Base-by-base conservation (phyloP, 2,888 invertebrate genomes). In the Leptinotarsa rubiginosa region DNA sequence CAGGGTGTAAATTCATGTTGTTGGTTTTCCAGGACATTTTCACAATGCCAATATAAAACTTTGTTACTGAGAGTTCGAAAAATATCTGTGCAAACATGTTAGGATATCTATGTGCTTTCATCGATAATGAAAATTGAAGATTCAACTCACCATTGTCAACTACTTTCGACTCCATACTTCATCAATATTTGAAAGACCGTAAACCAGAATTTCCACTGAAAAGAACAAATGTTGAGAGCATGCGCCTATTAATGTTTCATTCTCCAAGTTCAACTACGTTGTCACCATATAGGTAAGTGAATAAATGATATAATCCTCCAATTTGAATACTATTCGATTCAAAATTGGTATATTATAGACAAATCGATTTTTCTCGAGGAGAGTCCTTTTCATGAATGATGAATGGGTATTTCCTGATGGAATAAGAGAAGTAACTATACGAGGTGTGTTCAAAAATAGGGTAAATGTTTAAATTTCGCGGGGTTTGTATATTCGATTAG, bases 231-330 rank as follows among this genome's bases (percentile, higher is more conserved):
- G 13, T 49, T 41, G 31, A 50, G 52, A 50, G 65, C 70, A 69
- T 56, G 64, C 70, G 65, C 52, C 25, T 15, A 47, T 66, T 22
- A 66, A 71, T 31, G 47, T 20, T 65, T 54, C 18, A 70, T 54
- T 7, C 1, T n/a, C 15, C 22, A 47, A 18, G 31, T 72, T 7
- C 31, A 20, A 18, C 16, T 20, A 56, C 52, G 47, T n/a, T 47
- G 56, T 10, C 18, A 15, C 16, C 25, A 41, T 25, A 41, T 31
- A 31, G 10, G 15, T n/a, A n/a, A 22, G 13, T 56, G 13, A 56
- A 62, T 31, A 62, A 62, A 31, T 56, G 12, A 20, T n/a, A 13
- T 12, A 62, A 25, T 13, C 16, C 15, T 15, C 10, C 62, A 25
- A 62, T 62, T 31, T 20, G n/a, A 18, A 59, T 25, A 25, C 3